These are phyloP conservation scores for Drosophila lacertosa DNA, from an alignment of 1,140 invertebrate genomes.

Conservation along the genomic window DNA sequence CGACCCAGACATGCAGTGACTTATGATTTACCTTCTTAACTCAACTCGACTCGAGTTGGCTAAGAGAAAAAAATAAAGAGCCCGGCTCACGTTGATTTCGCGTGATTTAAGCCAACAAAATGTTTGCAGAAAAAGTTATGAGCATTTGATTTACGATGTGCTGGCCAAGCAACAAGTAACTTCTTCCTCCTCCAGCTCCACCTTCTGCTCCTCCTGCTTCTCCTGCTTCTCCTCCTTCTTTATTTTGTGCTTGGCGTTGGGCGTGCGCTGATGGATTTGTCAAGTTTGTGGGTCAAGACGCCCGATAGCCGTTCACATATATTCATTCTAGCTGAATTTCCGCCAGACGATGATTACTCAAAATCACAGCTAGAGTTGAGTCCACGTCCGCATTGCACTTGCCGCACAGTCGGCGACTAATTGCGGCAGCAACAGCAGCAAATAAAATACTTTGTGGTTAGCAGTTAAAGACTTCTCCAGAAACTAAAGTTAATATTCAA, in stretches of 20 bases:
- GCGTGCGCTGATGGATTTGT: constrained; percentile 77
- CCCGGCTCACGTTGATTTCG: constrained; percentile 43
- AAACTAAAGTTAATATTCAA: too few relatives aligned
- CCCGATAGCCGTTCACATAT: neutral
- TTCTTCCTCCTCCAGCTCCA: too few relatives aligned
- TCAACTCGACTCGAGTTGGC: constrained; percentile 7
- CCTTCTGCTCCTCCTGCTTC: constrained; percentile 3
- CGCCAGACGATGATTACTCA: constrained; percentile 75
- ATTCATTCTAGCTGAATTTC: constrained; percentile 52
- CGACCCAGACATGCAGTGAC: constrained; percentile 78
- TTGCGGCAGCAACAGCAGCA: constrained; percentile 55
- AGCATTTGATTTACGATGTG: constrained; percentile 78
- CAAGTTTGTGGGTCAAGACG: constrained; percentile 74
- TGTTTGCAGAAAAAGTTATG: constrained; percentile 70
- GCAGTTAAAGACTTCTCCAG: too few relatives aligned
- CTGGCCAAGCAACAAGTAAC: constrained; percentile 22
- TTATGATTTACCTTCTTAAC: constrained; percentile 70
- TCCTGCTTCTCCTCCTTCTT: constrained; percentile 3
- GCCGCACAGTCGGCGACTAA: constrained; percentile 60
- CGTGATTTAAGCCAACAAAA: constrained; percentile 57
- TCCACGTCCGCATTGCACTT: constrained; percentile 35
- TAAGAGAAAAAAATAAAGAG: too few relatives aligned
- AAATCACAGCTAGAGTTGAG: constrained; percentile 65
- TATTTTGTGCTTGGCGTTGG: too few relatives aligned
- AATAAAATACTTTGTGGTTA: too few relatives aligned